Percentiles rank a stretch among this genome's conserved stretches.
phyloP scores from a whole-genome alignment of 2,113 vertebrate species.

The Phyllostomus discolor region DNA sequence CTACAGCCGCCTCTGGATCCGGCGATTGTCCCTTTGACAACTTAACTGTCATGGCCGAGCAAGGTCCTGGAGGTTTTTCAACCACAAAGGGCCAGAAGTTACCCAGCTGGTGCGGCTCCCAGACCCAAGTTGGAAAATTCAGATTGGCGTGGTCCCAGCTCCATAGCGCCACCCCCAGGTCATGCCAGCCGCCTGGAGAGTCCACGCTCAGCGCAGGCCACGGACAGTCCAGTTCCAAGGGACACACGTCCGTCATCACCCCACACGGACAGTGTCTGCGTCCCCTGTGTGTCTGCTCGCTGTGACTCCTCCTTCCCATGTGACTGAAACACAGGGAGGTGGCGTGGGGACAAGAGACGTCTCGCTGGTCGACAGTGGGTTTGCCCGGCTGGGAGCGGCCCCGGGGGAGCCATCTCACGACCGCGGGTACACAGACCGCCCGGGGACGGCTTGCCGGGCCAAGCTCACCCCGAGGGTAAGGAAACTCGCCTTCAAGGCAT shows the following conservation, averaged over 20 bases:
- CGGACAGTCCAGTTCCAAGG: neutral
- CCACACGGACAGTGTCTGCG: neutral
- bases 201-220: neutral
- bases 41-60: neutral
- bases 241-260: neutral
- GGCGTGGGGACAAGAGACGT: neutral
- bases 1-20: neutral
- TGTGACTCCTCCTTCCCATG: neutral
- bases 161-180: neutral
- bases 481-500: neutral
- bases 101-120: neutral
- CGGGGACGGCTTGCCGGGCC: neutral
- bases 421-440: rapidly evolving
- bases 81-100: neutral
- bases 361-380: neutral
- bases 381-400: neutral
- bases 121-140: neutral
- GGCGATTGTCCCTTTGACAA: neutral
- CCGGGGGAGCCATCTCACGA: neutral
- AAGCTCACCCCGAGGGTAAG: neutral
- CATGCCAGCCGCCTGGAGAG: neutral
- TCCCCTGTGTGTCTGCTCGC: neutral
- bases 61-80: neutral
- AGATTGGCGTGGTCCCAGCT: neutral
- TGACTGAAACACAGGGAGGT: neutral